These are phyloP conservation scores for Himalopsyche anomala DNA, from an alignment of 2,888 invertebrate genomes.

Conservation along the genomic window DNA sequence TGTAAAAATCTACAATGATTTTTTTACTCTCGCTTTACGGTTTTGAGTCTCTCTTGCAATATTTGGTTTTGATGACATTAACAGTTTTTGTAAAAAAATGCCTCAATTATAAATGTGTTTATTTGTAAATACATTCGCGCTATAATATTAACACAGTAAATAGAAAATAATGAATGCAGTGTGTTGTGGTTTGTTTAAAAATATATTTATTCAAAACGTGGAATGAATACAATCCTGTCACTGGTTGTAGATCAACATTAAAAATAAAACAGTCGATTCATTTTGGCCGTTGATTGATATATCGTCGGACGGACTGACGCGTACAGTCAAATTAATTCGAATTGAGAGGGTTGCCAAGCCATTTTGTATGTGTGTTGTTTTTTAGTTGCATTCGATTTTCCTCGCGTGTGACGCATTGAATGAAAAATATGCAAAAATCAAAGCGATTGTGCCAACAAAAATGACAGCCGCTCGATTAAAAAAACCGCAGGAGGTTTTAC, in stretches of 20 bases:
- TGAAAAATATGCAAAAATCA: conserved; percentile 53
- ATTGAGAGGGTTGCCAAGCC: conserved; percentile 41
- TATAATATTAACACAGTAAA: neutral
- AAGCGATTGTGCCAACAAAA: conserved; percentile 47
- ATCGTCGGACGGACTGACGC: conserved; percentile 38
- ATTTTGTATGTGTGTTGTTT: conserved; percentile 35
- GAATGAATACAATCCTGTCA: neutral
- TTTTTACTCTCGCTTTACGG: too few relatives aligned
- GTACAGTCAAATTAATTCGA: conserved; percentile 47
- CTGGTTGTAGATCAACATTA: conserved; percentile 23
- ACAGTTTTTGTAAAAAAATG: too few relatives aligned
- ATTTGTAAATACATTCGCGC: neutral
- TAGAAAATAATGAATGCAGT: conserved; percentile 13
- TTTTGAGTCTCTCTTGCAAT: too few relatives aligned
- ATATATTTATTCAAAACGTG: conserved; percentile 17
- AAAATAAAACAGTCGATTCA: conserved; percentile 38
- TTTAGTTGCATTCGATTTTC: conserved; percentile 33
- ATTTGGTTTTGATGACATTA: too few relatives aligned
- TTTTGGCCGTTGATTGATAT: conserved; percentile 35
- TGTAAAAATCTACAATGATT: too few relatives aligned
- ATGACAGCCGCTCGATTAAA: conserved; percentile 48
- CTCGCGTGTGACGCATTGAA: conserved; percentile 34
- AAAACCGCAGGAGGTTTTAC: conserved; percentile 6
- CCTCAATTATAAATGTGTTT: neutral
- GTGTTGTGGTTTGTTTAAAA: neutral